Base-by-base conservation (phyloP, 2,113 vertebrate genomes). In the Pluvialis apricaria region DNA sequence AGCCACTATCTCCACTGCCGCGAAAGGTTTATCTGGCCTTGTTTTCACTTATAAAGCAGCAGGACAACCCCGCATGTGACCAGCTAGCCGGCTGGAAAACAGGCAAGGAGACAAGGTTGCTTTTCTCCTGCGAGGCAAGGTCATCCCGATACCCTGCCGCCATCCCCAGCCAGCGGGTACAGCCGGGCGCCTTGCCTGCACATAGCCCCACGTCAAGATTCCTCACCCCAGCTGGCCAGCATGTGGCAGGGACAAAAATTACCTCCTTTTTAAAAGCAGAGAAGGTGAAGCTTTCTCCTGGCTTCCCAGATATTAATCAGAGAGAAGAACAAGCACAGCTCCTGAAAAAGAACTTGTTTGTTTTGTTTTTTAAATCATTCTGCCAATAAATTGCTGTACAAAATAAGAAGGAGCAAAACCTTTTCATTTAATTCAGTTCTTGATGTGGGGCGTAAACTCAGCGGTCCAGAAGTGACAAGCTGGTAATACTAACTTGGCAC, bases 201-300 rank as follows among this genome's bases (percentile, higher is more conserved):
- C 14, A 7, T 0, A 26, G 40, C 3, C 13, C 10, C 11, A 3
- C 11, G 10, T 2, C 52, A 26, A 10, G 19, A 29, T 5, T 51
- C 44, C 57, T 19, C 49, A 26, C 3, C n/a, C 0, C 0, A 73
- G 45, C 45, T 2, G 49, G 38, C 44, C 58, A 58, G 84, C 0
- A 1, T 25, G 14, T 4, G 11, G 32, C 19, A 71, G 83, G 60
- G 15, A 60, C 68, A 73, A 69, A 89, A 82, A n/a, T 3, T 1
- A 42, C 15, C 72, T 69, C 44, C 11, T 78, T 62, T 32, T 49
- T 36, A 58, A 70, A 73, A 70, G 51, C 8, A n/a, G 38, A 42
- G 28, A 61, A 29, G 44, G 19, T 28, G 58, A 77, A 90, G 18
- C 42, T 70, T 84, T 77, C 10, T 79, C 44, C 52, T 32, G 57